These are phyloP conservation scores for Gryon sp. DNA, from an alignment of 1,140 invertebrate species.

Conservation along the genomic window DNA sequence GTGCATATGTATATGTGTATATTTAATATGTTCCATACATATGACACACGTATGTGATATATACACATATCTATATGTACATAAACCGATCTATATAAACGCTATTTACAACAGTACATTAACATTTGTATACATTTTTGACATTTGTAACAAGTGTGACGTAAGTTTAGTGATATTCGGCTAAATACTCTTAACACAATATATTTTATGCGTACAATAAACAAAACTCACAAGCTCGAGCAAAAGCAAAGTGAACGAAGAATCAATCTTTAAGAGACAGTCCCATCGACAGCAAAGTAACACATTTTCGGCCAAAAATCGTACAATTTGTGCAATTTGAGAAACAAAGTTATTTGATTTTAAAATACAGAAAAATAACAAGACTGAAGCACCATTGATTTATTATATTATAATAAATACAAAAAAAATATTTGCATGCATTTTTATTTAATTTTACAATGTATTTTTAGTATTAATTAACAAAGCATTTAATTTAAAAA, in stretches of 20 bases:
- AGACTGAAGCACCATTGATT: no score
- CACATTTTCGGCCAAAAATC: no score
- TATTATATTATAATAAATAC: no score
- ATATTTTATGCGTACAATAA: slow-evolving; percentile 33
- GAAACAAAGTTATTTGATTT: no score
- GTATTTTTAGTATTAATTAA: no score
- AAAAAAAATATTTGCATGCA: no score
- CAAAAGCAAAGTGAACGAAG: not conserved
- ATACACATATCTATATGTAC: not conserved
- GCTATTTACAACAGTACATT: slow-evolving; percentile 51
- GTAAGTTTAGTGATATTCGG: slow-evolving; percentile 43
- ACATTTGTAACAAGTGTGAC: slow-evolving; percentile 34
- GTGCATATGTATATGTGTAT: slow-evolving; percentile 9
- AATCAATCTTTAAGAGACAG: not conserved
- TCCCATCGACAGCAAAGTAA: not conserved
- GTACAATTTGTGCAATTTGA: no score
- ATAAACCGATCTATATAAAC: slow-evolving; percentile 1
- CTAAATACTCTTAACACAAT: slow-evolving; percentile 42
- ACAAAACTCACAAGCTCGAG: slow-evolving; percentile 17
- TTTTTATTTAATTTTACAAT: no score
- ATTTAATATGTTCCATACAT: no score
- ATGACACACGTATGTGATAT: no score
- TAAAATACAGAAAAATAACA: no score
- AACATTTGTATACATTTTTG: slow-evolving; percentile 56
- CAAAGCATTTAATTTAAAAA: no score